These are phyloP conservation scores for Caenorhabditis japonica DNA, from an alignment of 2,888 invertebrate genomes.

Conservation along the genomic window DNA sequence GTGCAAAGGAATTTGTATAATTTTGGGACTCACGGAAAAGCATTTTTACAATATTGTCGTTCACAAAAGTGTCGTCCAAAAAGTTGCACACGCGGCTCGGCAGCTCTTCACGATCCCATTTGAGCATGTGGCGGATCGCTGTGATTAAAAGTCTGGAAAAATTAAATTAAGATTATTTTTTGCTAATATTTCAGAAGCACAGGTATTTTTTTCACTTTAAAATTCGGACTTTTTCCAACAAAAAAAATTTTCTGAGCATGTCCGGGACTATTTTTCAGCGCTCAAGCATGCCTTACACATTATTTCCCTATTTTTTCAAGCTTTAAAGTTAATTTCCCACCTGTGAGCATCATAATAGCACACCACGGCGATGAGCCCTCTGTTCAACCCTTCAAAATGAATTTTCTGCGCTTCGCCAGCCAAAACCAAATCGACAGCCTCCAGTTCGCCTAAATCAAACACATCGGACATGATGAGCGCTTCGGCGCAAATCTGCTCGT, in stretches of 20 bases:
- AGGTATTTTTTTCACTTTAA: too few relatives aligned
- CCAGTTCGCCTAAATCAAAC: slow-evolving; percentile 60
- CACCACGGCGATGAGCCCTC: slow-evolving; percentile 66
- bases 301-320: too few relatives aligned
- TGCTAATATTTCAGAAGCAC: too few relatives aligned
- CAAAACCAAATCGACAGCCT: slow-evolving; percentile 63
- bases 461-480: slow-evolving; percentile 57
- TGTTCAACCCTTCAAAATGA: slow-evolving; percentile 59
- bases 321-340: slow-evolving; percentile 25
- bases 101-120: slow-evolving; percentile 48
- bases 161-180: background rate
- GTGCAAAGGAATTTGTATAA: background rate
- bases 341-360: slow-evolving; percentile 70
- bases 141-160: slow-evolving; percentile 21
- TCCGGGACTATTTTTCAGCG: too few relatives aligned
- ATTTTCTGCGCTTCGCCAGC: slow-evolving; percentile 64
- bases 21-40: slow-evolving; percentile 52
- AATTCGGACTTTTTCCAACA: too few relatives aligned
- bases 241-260: too few relatives aligned
- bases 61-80: slow-evolving; percentile 51
- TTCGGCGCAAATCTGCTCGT: slow-evolving; percentile 47
- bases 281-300: too few relatives aligned
- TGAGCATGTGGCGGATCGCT: slow-evolving; percentile 44
- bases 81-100: slow-evolving; percentile 19
- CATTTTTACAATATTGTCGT: slow-evolving; percentile 33